Base-by-base conservation (phyloP, 2,888 invertebrate species). In the Ecliptopera silaceata region DNA sequence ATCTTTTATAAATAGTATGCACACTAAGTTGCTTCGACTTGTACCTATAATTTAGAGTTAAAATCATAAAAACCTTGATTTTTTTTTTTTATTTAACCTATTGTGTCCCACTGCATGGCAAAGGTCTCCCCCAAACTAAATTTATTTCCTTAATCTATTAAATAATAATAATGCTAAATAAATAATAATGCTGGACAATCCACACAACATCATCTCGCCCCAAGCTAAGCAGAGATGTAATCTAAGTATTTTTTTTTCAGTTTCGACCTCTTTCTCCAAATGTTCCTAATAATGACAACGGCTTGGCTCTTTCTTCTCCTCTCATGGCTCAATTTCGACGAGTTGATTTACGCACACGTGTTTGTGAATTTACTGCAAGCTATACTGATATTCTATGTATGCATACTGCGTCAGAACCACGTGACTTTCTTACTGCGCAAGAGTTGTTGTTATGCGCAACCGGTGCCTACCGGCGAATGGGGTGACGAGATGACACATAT, bases 401-500 rank as follows among this genome's bases (percentile, higher is more conserved):
- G 96, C 67, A 93, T 97, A 11, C 86, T 95, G 45, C 93, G 95
- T 48, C 96, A 96, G 74, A 94, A 95, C 59, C 95, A 96, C 72
- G 96, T 97, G 1, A 95, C 94, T 6, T 96, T 95, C 82, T 86
- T 97, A 52, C 82, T 97, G 43, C 93, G 95, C 59, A 96, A 97
- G 82, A 95, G 95, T 49, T 97, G 96, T 82, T 96, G 95, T 71
- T 95, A 95, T 75, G 93, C 94, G 29, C 94, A 96, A 63, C 95
- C 94, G 0, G 93, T 95, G 22, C 94, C 95, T 2, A 92, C 93
- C 0, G 93, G 93, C n/a, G 96, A 97, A 73, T 97, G 96, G 96
- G 97, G 97, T 0, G 97, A 97, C 73, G 97, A 97, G 86, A 94
- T 97, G 95, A 95, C 96, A 49, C 96, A 96, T 61, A 96, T 97